Base-by-base conservation (phyloP, 2,797 vertebrate species). In the Alca torda region DNA sequence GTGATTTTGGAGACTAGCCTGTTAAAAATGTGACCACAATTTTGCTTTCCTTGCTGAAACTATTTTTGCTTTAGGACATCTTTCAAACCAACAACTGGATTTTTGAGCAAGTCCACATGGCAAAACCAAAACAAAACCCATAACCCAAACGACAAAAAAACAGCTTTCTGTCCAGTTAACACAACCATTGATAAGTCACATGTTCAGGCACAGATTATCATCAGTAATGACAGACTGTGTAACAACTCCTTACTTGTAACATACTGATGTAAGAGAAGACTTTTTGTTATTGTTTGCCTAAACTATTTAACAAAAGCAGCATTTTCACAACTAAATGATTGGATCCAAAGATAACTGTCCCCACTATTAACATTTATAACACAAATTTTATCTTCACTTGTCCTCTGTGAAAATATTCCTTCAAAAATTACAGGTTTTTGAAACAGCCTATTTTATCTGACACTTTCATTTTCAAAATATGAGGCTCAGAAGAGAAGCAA, bases 31-130 rank as follows among this genome's bases (percentile, higher is more conserved):
- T 54, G 63, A 94, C 73, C 11, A 3, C 69, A 90, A 50, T 75
- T 93, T 84, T 84, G 46, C 69, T 93, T 93, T 91, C 37, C 76
- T 87, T 18, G 3, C 24, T 95, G 53, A 77, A 91, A 92, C n/a
- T 74, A 63, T 41, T 92, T 91, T 65, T 86, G 67, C 57, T 93
- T 91, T 85, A 64, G 45, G 60, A 74, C 4, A 7, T 39, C 45
- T 88, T 96, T 94, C 76, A 91, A 84, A 91, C 30, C 25, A 68
- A 76, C 56, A 91, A 75, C 53, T 77, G 35, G 41, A 61, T 75
- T 94, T 91, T 81, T 91, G 26, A 90, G 53, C 31, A 70, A 84
- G 31, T 56, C 74, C 30, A 74, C 48, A 28, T 20, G n/a, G 53
- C 68, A 82, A 91, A 91, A 63, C 18, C 30, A 57, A 93, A 94